These are phyloP conservation scores for Coryphaenoides rupestris DNA, from an alignment of 2,113 vertebrate species.

Conservation along the genomic window DNA sequence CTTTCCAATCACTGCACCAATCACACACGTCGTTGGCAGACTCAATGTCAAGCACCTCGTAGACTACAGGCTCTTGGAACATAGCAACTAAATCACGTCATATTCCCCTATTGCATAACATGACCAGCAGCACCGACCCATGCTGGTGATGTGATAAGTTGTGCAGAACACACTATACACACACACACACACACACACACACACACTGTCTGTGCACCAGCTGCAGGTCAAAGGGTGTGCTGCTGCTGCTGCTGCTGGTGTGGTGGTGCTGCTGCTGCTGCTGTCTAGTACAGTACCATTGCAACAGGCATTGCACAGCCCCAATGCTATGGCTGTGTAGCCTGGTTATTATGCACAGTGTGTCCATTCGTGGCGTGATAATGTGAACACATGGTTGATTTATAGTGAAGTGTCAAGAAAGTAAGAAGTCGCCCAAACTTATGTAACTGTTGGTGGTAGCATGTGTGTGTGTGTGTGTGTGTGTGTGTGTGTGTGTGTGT, in stretches of 20 bases:
- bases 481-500: too few relatives aligned
- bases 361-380: slow-evolving; percentile 20
- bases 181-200: too few relatives aligned
- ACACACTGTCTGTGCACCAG: too few relatives aligned
- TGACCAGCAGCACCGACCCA: slow-evolving; percentile 53
- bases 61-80: slow-evolving; percentile 30
- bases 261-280: too few relatives aligned
- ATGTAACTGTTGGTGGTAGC: slow-evolving; percentile 62
- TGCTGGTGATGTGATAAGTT: slow-evolving; percentile 16
- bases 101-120: slow-evolving; percentile 55
- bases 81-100: slow-evolving; percentile 38
- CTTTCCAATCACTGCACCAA: neutral
- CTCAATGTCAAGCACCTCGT: slow-evolving; percentile 7
- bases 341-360: slow-evolving; percentile 4
- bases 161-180: too few relatives aligned
- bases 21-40: neutral
- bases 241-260: too few relatives aligned
- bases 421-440: slow-evolving; percentile 53
- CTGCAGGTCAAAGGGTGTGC: too few relatives aligned
- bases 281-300: too few relatives aligned
- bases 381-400: slow-evolving; percentile 15
- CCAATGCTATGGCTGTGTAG: too few relatives aligned
- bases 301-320: too few relatives aligned
- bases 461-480: too few relatives aligned
- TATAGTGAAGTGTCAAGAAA: too few relatives aligned